A percentile compares a stretch with the other conserved stretches of the same genome.
phyloP scores from a whole-genome alignment of 37 sponge, comb jelly and placozoan species.

The Chondrilla cf. caribensis region DNA sequence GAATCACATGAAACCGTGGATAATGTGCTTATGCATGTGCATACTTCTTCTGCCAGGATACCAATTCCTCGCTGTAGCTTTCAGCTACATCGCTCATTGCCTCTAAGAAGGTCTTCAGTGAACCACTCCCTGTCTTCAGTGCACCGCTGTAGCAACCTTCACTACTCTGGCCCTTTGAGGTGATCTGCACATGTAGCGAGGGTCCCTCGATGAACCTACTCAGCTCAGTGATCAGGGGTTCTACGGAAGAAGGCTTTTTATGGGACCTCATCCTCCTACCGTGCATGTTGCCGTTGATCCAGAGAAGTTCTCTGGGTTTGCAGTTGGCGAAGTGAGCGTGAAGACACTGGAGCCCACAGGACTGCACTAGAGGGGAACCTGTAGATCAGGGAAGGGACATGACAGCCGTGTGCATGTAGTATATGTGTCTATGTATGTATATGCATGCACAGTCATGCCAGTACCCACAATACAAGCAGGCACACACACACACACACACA shows the following conservation, averaged over 20 bases:
- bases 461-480: not conserved
- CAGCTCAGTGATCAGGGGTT: not conserved
- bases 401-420: not conserved
- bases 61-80: constrained; percentile 31
- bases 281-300: too few species aligned
- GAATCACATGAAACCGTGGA: too few species aligned
- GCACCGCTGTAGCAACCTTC: constrained; percentile 6
- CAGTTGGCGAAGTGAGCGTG: constrained; percentile 8
- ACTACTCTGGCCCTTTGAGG: constrained; percentile 14
- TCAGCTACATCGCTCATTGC: constrained; percentile 15
- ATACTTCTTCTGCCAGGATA: constrained; percentile 30
- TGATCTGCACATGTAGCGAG: not conserved
- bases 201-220: not conserved
- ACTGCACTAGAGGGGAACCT: constrained; percentile 36
- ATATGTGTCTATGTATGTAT: not conserved
- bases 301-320: not conserved
- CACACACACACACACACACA: not conserved
- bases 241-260: too few species aligned
- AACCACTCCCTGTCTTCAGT: constrained; percentile 11
- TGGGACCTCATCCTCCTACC: too few species aligned
- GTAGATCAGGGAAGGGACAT: not conserved
- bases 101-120: constrained; percentile 21
- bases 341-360: constrained; percentile 40
- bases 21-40: not conserved
- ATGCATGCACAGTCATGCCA: too few species aligned